Evolutionary conservation across 2,888 invertebrate genomes (phyloP).

Genomic region (Melangyna quadrimaculata): DNA sequence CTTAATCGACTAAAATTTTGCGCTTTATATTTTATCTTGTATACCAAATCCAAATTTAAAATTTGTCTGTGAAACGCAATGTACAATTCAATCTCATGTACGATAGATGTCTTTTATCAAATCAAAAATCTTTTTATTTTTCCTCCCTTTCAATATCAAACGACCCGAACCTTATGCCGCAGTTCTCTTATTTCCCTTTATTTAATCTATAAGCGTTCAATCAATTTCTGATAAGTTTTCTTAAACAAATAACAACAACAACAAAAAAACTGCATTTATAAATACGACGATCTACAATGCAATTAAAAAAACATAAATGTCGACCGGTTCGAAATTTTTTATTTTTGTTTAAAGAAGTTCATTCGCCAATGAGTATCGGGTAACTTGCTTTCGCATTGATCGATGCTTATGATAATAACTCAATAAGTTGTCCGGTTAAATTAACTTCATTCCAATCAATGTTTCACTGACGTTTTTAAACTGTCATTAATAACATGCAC

Average conservation of each 20-base stretch:
- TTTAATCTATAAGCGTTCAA: background rate
- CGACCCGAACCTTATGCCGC: background rate
- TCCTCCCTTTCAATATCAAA: background rate
- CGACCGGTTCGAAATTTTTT: background rate
- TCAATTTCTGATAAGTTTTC: background rate
- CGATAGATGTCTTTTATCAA: background rate
- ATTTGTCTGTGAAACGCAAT: too few relatives aligned
- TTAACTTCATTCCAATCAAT: constrained; percentile 33
- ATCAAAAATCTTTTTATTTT: background rate
- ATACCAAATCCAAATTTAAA: too few relatives aligned
- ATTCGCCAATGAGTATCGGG: background rate
- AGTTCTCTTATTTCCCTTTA: background rate
- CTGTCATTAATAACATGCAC: background rate
- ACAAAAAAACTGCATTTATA: background rate
- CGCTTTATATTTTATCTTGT: too few relatives aligned
- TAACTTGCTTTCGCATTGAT: constrained; percentile 25
- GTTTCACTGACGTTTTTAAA: background rate
- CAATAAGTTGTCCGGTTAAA: constrained; percentile 44
- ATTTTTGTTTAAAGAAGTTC: background rate
- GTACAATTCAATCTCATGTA: too few relatives aligned
- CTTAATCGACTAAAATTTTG: too few relatives aligned
- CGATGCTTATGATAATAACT: constrained; percentile 28
- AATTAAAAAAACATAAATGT: background rate
- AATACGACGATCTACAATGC: background rate
- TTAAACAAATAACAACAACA: background rate